Evolutionary conservation across 2,113 vertebrate species (phyloP).

Genomic region (Oryzias woworae): DNA sequence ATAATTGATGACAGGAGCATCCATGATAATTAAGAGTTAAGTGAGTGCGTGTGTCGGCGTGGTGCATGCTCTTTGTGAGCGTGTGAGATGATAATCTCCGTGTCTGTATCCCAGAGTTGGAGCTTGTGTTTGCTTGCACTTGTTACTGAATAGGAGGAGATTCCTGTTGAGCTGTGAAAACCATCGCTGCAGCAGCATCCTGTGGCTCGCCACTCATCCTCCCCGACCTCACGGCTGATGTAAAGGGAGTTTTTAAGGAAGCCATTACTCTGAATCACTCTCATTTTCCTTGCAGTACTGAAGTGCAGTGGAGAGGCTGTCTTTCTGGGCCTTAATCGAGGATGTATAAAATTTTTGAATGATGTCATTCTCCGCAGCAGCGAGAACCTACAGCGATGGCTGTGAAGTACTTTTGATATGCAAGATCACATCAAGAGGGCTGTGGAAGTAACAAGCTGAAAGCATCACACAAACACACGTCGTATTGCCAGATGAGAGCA

Average conservation of each 20-base stretch:
- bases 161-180: conserved; percentile 62
- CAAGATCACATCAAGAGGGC: conserved; percentile 12
- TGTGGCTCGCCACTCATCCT: conserved; percentile 46
- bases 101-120: conserved; percentile 26
- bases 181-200: conserved; percentile 38
- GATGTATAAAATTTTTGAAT: conserved; percentile 37
- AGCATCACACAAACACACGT: conserved; percentile 17
- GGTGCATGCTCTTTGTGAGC: conserved; percentile 22
- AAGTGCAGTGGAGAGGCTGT: conserved; percentile 5
- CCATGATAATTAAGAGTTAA: conserved; percentile 72
- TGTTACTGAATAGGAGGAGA: conserved; percentile 36
- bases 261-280: conserved; percentile 59
- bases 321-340: conserved; percentile 24
- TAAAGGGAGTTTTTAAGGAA: conserved; percentile 54
- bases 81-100: conserved; percentile 19
- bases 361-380: conserved; percentile 19
- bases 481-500: conserved; percentile 3
- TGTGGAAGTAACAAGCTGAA: conserved; percentile 10
- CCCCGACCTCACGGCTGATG: conserved; percentile 50
- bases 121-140: conserved; percentile 31
- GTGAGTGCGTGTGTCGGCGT: conserved; percentile 31
- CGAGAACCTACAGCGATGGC: conserved; percentile 7
- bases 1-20: conserved; percentile 66
- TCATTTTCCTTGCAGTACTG: conserved; percentile 39
- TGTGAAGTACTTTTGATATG: conserved; percentile 25